Evolutionary conservation across 2,797 vertebrate genomes (phyloP).

Genomic region (Coregonus ussuriensis): DNA sequence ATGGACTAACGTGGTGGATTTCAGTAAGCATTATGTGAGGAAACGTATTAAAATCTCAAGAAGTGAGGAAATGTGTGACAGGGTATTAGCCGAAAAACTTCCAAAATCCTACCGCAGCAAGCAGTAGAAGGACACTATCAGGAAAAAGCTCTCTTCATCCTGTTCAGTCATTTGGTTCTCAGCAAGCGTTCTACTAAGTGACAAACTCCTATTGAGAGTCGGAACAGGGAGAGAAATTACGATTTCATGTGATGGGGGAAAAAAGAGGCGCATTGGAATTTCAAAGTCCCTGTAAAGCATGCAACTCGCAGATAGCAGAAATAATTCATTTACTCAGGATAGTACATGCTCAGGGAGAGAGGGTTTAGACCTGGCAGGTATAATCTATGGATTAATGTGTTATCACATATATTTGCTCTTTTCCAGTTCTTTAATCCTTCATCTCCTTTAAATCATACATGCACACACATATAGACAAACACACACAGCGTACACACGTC

Average conservation of each 20-base stretch:
- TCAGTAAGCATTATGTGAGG: constrained; percentile 47
- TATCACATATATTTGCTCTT: constrained; percentile 10
- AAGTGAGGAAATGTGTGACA: constrained; percentile 53
- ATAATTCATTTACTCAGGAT: constrained; percentile 11
- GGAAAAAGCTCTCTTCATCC: constrained; percentile 54
- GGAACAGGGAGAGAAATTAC: background rate
- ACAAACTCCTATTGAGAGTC: background rate
- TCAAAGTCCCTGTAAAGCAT: background rate
- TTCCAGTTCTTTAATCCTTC: constrained; percentile 18
- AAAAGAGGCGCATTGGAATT: background rate
- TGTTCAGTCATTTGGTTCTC: constrained; percentile 56
- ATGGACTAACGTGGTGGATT: background rate
- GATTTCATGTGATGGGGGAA: background rate
- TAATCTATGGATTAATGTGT: constrained; percentile 1
- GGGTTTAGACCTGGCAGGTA: background rate
- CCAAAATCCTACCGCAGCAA: constrained; percentile 53
- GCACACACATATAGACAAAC: background rate
- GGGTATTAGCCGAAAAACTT: constrained; percentile 66
- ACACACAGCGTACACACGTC: background rate
- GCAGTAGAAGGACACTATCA: constrained; percentile 57
- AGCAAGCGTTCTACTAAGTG: constrained; percentile 50
- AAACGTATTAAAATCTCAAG: constrained; percentile 35
- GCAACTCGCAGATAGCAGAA: constrained; percentile 14
- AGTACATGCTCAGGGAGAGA: constrained; percentile 2
- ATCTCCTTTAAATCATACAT: background rate